Percentiles rank a stretch among this genome's conserved stretches.
Evolutionary conservation across 2,888 invertebrate genomes (phyloP).

Genomic region (Trichopoda pennipes): DNA sequence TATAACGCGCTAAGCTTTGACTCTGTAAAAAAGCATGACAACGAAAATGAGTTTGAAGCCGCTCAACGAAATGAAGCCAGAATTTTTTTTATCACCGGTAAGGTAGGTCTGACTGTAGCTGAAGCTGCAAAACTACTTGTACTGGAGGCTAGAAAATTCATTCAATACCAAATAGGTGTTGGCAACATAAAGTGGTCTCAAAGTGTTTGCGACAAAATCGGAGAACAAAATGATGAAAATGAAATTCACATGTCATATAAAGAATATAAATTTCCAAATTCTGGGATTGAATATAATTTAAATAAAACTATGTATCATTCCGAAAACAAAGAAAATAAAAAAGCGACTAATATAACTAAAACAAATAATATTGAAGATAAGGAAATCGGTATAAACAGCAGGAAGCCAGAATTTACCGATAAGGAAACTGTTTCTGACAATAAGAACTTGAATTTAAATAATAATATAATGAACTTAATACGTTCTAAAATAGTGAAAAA

Average conservation of each 20-base stretch:
- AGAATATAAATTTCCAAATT: slow-evolving; percentile 36
- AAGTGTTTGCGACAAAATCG: background rate
- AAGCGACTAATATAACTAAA: background rate
- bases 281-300: background rate
- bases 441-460: background rate
- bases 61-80: slow-evolving; percentile 86
- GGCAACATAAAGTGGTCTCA: slow-evolving; percentile 86
- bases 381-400: background rate
- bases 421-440: background rate
- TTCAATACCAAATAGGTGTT: slow-evolving; percentile 88
- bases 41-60: slow-evolving; percentile 85
- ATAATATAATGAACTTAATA: background rate
- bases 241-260: slow-evolving; percentile 71
- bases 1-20: slow-evolving; percentile 91
- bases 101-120: slow-evolving; percentile 88
- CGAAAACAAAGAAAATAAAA: slow-evolving; percentile 17
- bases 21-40: slow-evolving; percentile 88
- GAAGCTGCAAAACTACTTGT: slow-evolving; percentile 91
- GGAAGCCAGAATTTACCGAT: background rate
- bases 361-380: background rate
- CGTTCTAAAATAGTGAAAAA: background rate
- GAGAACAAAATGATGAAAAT: background rate
- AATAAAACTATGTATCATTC: background rate
- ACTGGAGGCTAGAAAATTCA: slow-evolving; percentile 87
- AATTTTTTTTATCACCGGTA: slow-evolving; percentile 90